These are phyloP conservation scores for Lycophotia porphyrea DNA, from an alignment of 2,888 invertebrate genomes.

Conservation along the genomic window DNA sequence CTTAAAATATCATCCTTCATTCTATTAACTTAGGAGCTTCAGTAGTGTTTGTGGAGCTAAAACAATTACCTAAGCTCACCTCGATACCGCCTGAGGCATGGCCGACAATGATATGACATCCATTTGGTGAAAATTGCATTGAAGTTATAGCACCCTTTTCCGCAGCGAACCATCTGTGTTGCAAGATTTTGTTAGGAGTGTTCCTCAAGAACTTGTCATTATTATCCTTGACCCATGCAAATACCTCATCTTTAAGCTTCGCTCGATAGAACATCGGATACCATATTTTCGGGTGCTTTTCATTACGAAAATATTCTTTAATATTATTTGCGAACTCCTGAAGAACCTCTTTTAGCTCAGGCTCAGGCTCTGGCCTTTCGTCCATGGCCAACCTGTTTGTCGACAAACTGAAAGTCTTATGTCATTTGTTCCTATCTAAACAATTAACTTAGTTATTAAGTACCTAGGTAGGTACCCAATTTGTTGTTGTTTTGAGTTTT, in stretches of 20 bases:
- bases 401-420: not conserved
- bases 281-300: conserved; percentile 74
- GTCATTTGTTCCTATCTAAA: not conserved
- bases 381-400: conserved; percentile 60
- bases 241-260: conserved; percentile 60
- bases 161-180: conserved; percentile 79
- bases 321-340: conserved; percentile 71
- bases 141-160: conserved; percentile 81
- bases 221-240: conserved; percentile 78
- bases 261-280: conserved; percentile 80
- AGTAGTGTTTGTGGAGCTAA: conserved; percentile 41
- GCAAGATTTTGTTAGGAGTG: conserved; percentile 76
- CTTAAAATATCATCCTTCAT: conserved; percentile 32
- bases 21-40: conserved; percentile 37
- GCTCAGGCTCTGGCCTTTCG: conserved; percentile 54
- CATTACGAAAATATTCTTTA: conserved; percentile 73
- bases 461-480: not conserved
- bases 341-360: conserved; percentile 67
- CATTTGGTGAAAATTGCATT: conserved; percentile 83
- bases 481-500: not conserved
- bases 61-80: conserved; percentile 69
- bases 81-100: conserved; percentile 89
- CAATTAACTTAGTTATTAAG: not conserved
- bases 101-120: conserved; percentile 82
- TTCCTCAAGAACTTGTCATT: conserved; percentile 74